phyloP scores from a whole-genome alignment of 2,113 vertebrate genomes.

The Microcebus murinus region DNA sequence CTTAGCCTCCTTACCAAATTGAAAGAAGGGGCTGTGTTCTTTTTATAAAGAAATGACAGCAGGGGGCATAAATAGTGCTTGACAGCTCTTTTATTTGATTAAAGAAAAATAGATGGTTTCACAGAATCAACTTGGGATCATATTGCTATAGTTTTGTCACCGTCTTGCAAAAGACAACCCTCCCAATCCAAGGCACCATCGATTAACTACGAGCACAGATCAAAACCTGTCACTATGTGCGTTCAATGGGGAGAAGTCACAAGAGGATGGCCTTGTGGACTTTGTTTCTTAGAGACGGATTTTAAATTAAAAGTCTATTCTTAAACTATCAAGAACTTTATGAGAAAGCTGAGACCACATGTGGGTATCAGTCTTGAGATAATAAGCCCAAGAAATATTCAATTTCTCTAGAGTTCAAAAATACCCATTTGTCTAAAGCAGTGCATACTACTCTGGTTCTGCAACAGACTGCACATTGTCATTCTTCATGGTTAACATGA shows the following conservation, averaged over 20 bases:
- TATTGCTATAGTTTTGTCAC: conserved; percentile 48
- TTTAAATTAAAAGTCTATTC: not conserved
- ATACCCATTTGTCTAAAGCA: not conserved
- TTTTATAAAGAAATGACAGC: conserved; percentile 28
- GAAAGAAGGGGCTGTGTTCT: conserved; percentile 35
- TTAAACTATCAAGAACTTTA: not conserved
- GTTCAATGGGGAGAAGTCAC: not conserved
- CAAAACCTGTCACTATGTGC: not conserved
- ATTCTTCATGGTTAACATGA: not conserved
- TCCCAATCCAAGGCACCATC: not conserved
- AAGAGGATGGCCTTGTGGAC: not conserved
- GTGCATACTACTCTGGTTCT: not conserved
- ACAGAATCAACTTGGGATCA: conserved; percentile 18
- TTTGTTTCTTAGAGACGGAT: not conserved
- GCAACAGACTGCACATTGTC: not conserved
- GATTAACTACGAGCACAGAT: not conserved
- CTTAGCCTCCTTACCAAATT: not conserved
- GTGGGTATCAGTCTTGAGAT: not conserved
- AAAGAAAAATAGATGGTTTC: conserved; percentile 54
- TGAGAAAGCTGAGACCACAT: not conserved
- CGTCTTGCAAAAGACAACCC: not conserved
- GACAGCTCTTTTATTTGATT: conserved; percentile 60
- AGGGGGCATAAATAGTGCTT: conserved; percentile 39
- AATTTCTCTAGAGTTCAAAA: not conserved
- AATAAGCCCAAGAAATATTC: not conserved